Evolutionary conservation across 1,140 invertebrate genomes (phyloP).

Genomic region (Aporrectodea caliginosa): DNA sequence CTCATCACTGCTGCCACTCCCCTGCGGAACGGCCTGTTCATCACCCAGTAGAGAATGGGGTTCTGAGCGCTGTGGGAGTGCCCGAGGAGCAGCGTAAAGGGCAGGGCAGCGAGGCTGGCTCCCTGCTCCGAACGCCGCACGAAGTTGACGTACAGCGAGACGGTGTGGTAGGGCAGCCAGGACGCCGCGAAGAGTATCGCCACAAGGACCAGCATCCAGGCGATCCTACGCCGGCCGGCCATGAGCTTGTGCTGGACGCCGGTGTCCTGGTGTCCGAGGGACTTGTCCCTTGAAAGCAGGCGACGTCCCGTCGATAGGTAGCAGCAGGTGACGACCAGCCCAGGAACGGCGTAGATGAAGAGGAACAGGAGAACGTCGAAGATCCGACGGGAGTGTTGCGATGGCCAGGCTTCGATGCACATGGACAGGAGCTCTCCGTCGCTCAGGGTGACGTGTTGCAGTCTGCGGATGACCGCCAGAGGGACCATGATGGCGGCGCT

Average conservation of each 20-base stretch:
- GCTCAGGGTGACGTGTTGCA: constrained; percentile 5
- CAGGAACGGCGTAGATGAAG: constrained; percentile 70
- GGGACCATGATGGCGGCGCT: constrained; percentile 43
- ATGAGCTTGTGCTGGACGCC: background rate
- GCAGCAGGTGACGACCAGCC: constrained; percentile 64
- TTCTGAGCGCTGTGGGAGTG: constrained; percentile 59
- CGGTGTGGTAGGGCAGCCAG: constrained; percentile 74
- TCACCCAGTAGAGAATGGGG: constrained; percentile 49
- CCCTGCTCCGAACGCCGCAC: constrained; percentile 41
- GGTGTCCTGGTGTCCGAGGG: constrained; percentile 36
- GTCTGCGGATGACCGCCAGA: constrained; percentile 37
- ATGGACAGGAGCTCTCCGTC: constrained; percentile 25
- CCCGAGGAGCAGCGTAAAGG: constrained; percentile 62
- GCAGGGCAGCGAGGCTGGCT: constrained; percentile 45
- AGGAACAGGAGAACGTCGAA: constrained; percentile 69
- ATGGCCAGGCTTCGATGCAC: constrained; percentile 44
- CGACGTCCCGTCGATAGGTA: constrained; percentile 70
- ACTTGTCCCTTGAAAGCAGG: constrained; percentile 63
- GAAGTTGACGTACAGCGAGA: constrained; percentile 65
- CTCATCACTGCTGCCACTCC: constrained; percentile 51
- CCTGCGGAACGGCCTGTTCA: constrained; percentile 45
- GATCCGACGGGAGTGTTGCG: constrained; percentile 33
- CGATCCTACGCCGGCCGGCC: constrained; percentile 66
- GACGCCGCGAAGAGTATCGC: constrained; percentile 72
- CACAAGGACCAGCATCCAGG: constrained; percentile 69